phyloP scores from a whole-genome alignment of 2,113 vertebrate genomes.

The Elachura formosa region DNA sequence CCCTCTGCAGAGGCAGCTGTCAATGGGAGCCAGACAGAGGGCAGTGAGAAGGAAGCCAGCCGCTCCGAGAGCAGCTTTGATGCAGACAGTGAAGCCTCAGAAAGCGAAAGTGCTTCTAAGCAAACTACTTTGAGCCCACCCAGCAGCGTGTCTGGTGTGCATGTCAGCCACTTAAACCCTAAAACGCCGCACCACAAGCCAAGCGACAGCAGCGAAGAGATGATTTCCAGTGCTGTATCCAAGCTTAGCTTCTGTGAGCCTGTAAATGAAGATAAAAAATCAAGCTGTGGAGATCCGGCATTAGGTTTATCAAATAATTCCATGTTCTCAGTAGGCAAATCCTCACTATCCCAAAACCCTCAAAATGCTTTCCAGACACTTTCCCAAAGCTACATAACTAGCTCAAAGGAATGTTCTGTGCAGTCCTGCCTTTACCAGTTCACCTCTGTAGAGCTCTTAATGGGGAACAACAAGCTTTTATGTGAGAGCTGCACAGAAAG shows the following conservation, averaged over 20 bases:
- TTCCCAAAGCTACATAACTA: slow-evolving; percentile 88
- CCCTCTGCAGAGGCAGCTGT: background rate
- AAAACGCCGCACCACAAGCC: background rate
- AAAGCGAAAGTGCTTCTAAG: slow-evolving; percentile 78
- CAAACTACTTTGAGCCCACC: background rate
- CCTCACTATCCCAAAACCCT: slow-evolving; percentile 26
- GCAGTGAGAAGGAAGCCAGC: slow-evolving; percentile 83
- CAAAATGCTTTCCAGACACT: slow-evolving; percentile 91
- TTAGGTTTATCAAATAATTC: slow-evolving; percentile 28
- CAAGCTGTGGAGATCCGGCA: background rate
- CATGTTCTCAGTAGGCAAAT: slow-evolving; percentile 52
- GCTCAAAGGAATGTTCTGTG: slow-evolving; percentile 95
- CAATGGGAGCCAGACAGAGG: slow-evolving; percentile 83
- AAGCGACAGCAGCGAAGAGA: slow-evolving; percentile 6
- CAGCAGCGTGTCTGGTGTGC: background rate
- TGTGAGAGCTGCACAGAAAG: slow-evolving; percentile 92
- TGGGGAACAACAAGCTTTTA: slow-evolving; percentile 97
- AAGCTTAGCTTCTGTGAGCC: slow-evolving; percentile 75
- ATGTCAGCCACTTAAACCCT: background rate
- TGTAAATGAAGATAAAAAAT: slow-evolving; percentile 56
- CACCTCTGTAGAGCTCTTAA: slow-evolving; percentile 92
- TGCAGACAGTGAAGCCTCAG: slow-evolving; percentile 93
- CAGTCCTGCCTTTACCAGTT: slow-evolving; percentile 98
- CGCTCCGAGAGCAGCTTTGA: slow-evolving; percentile 87
- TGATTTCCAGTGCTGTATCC: slow-evolving; percentile 76